Base-by-base conservation (phyloP, 2,113 vertebrate species). In the Piaya cayana region DNA sequence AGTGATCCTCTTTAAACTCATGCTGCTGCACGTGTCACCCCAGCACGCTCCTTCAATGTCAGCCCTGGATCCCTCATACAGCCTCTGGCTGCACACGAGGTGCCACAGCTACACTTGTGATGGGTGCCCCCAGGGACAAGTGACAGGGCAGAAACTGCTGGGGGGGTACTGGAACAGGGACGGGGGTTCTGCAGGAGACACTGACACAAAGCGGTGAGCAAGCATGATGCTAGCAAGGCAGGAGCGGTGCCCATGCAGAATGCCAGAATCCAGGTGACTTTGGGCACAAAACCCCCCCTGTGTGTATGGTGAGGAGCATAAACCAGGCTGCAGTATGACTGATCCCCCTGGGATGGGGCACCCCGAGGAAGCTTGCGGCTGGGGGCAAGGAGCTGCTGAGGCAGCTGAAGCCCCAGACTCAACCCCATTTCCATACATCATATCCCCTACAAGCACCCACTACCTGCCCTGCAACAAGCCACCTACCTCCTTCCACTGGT, bases 401-500 rank as follows among this genome's bases (percentile, higher is more conserved):
- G n/a, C 8, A 27, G 14, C 70, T 23, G 53, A 29, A 37, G 67
- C 59, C 42, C 29, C 11, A 11, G 72, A 53, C 37, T 6, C 4
- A 8, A 67, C 36, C 60, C 55, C 1, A 1, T 25, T 88, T 27
- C 86, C 58, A 6, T 2, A 43, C 62, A 21, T 8, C 6, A 9
- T 72, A 34, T 15, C 50, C 80, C 58, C 2, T 2, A 1, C 27
- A 49, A 68, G 15, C 43, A 32, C 42, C 63, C 6, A 0, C 52
- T 26, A 10, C 59, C 29, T 62, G 56, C 60, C n/a, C 71, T 20
- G 60, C 2, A 27, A 42, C 39, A 5, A 71, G 75, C 50, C 70
- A 74, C 96, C 69, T 96, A 97, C 96, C 97, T 95, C 43, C 37
- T 62, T 91, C 74, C 53, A 18, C 15, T 5, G 37, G 22, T 6